Evolutionary conservation across 2,888 invertebrate species (phyloP), one percentile per base, ranked within the genome.

Genomic region (Dione juno): DNA sequence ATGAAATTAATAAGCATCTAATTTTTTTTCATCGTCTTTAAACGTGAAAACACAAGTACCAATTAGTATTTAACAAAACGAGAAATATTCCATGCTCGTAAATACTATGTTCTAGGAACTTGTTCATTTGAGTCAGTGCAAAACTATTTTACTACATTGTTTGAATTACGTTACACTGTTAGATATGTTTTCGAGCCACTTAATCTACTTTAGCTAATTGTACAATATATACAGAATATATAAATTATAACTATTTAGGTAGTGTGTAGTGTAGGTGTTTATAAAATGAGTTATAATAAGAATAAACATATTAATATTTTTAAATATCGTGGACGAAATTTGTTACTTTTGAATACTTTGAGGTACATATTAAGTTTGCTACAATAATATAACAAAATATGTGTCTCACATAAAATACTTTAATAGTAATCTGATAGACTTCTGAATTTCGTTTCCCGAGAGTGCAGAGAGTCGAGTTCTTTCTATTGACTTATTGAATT

Each of bases 401-500:
- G 1, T 57, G 37, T 16, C 16, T 57, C 57, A 16, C 10, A 52
- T 64, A 50, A 64, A 40, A 50, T 64, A 50, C 16, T 50, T 40
- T 48, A 50, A 50, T 64, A 52, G 50, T 74, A 75, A 74, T 74
- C 70, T 67, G 45, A 64, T 71, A 71, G 70, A 72, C 67, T 67
- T 69, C 48, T 53, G 43, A 45, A 43, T 67, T 72, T 57, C 63
- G 37, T 53, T 53, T 67, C 74, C 64, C 68, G 50, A 43, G 72
- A 66, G 72, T 66, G 53, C 59, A 66, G 58, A 68, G 71, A 69
- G 71, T 70, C 50, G 70, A 70, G 68, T 69, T 66, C 73, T 69
- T 69, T 68, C 74, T 74, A 74, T 75, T 75, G 74, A 74, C 74
- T 75, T 75, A 75, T 75, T 72, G 75, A 74, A 74, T 75, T 74